Evolutionary conservation across 2,113 vertebrate genomes (phyloP).

Genomic region (Papio anubis): DNA sequence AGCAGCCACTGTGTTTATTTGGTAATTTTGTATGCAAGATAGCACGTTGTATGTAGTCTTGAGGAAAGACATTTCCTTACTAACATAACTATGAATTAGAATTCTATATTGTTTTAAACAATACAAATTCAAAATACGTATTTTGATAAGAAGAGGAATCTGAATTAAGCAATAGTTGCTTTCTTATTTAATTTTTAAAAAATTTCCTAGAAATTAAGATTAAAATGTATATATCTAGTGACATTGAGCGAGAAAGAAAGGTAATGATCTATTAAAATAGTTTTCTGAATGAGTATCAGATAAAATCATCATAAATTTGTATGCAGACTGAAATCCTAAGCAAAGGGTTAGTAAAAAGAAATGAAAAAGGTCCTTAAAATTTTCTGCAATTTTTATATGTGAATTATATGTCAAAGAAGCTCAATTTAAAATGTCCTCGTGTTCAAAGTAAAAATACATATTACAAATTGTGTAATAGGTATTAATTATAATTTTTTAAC

Average conservation of each 20-base stretch:
- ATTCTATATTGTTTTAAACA: background rate
- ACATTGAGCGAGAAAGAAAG: background rate
- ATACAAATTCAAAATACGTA: background rate
- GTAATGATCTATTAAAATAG: background rate
- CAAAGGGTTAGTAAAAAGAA: background rate
- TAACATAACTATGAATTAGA: background rate
- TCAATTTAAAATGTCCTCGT: background rate
- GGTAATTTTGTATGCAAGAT: slow-evolving; percentile 18
- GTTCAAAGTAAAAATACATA: background rate
- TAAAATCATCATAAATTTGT: background rate
- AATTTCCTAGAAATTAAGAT: background rate
- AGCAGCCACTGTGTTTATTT: slow-evolving; percentile 36
- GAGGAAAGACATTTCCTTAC: background rate
- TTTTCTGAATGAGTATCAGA: background rate
- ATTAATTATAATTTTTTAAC: background rate
- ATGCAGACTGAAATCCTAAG: background rate
- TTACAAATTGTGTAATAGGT: too few species aligned
- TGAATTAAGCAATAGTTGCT: background rate
- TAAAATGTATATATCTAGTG: background rate
- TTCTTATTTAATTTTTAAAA: background rate
- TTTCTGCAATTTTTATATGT: background rate
- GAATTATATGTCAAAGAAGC: background rate
- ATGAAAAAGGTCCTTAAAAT: background rate
- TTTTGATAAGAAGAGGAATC: background rate
- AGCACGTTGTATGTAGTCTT: background rate